Evolutionary conservation across 2,797 vertebrate genomes (phyloP), one percentile per base, ranked within the genome.

Genomic region (Sibirionetta formosa): DNA sequence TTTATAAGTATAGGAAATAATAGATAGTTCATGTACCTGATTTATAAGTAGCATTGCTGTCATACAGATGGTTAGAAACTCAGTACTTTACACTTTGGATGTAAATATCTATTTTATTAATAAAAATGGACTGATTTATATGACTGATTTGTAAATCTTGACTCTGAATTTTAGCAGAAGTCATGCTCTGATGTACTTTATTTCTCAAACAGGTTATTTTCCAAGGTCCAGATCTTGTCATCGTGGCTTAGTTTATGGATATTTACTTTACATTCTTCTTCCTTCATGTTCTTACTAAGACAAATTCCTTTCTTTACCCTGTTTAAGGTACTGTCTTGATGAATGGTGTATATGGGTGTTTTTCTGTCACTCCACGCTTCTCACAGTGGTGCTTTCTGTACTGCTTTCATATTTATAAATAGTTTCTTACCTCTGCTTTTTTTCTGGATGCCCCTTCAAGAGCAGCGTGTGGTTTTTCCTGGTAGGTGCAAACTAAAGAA

Each of bases 21-120:
- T 94, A 85, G 90, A 97, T 96, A 73, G 92, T 94, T 96, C 73
- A 71, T 54, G 44, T 56, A 81, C 71, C 85, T 97, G 97, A 98
- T 97, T 98, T 98, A 97, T 95, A 97, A 94, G 88, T 94, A 86
- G 44, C 51, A 84, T 97, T 97, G 96, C 85, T 94, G 81, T 97
- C 93, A 95, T 96, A 82, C 60, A 90, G 75, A 89, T 88, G 87
- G 97, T 92, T 90, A 81, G 93, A 93, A 97, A 97, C 54, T 46
- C 90, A 95, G 44, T 91, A 65, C 36, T 96, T 97, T 94, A 84
- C 91, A 90, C 63, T 88, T 95, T 53, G 44, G 48, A 46, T 90
- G 89, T 93, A 97, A 96, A 95, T 96, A 96, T 65, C 86, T 88
- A 82, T 91, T 95, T 95, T 92, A 90, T 97, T 96, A 96, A 95